Evolutionary conservation across 2,797 vertebrate species (phyloP), one percentile per base, ranked within the genome.

Genomic region (Tauraco hartlaubi): DNA sequence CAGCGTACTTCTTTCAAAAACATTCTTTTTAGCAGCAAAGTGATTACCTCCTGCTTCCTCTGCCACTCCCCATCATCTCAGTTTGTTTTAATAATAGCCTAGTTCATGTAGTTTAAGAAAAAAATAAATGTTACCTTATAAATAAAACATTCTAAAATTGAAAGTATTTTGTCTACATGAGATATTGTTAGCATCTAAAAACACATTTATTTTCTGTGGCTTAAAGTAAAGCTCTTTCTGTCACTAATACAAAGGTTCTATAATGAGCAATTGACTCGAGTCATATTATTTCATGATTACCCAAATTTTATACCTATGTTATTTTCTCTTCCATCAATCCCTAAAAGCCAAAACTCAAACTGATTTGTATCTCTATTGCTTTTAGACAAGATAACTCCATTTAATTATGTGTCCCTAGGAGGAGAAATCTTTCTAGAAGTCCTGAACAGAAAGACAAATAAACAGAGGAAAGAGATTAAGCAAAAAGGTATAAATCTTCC

Each of bases 281-380:
- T 86, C 37, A 55, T 52, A 77, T 28, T 64, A 56, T 93, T 95
- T 86, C 25, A 80, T 77, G 59, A 74, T 92, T 89, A 85, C 67
- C 59, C 39, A 77, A 43, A 74, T 80, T 89, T 92, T 91, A 43
- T 73, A 73, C 54, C 17, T 76, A 12, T 29, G 12, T 54, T 92
- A 80, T 81, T 77, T 94, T 92, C 41, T 85, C 26, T 81, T 86
- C 39, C 33, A 78, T 77, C 29, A 81, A 33, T 92, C 41, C 46
- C 54, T 82, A 68, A 58, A 94, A 49, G 48, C 90, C 51, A 86
- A 79, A 96, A 90, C n/a, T 87, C 49, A 91, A 68, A 89, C 31
- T 80, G 62, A 20, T 66, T 93, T 59, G 25, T 63, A 26, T 89
- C n/a, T 92, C 33, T 73, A 37, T 31, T 63, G 23, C 46, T 93